A percentile compares a stretch with the other conserved stretches of the same genome.
These are phyloP conservation scores for Tragelaphus buxtoni DNA, from an alignment of 2,113 vertebrate species.

Conservation along the genomic window DNA sequence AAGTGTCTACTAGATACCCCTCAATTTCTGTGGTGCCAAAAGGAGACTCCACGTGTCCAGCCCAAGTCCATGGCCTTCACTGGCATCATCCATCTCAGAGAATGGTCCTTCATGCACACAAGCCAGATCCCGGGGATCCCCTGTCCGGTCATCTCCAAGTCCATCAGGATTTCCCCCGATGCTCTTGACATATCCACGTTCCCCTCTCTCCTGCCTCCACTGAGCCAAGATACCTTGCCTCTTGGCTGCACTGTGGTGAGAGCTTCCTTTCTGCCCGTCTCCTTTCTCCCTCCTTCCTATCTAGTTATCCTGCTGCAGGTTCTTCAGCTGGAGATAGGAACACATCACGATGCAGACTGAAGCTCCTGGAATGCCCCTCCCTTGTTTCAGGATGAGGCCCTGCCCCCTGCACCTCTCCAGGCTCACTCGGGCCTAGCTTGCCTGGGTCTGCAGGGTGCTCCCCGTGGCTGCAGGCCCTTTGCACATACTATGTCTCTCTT, in stretches of 20 bases:
- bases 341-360: not conserved
- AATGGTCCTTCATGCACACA: not conserved
- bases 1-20: not conserved
- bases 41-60: rapidly evolving
- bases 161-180: not conserved
- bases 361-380: not conserved
- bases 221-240: not conserved
- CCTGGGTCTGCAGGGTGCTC: not conserved
- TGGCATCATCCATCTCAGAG: not conserved
- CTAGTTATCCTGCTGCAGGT: not conserved
- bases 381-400: not conserved
- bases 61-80: not conserved
- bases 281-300: not conserved
- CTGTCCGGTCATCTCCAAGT: rapidly evolving
- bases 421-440: not conserved
- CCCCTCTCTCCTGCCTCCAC: not conserved
- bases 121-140: rapidly evolving
- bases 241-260: not conserved
- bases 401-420: not conserved
- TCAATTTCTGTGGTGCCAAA: not conserved
- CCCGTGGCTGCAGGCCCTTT: not conserved
- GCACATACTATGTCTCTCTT: not conserved
- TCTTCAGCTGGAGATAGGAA: not conserved
- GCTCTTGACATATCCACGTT: rapidly evolving
- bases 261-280: not conserved